phyloP scores from a whole-genome alignment of 2,888 invertebrate genomes.

The Euzophera pinguis region DNA sequence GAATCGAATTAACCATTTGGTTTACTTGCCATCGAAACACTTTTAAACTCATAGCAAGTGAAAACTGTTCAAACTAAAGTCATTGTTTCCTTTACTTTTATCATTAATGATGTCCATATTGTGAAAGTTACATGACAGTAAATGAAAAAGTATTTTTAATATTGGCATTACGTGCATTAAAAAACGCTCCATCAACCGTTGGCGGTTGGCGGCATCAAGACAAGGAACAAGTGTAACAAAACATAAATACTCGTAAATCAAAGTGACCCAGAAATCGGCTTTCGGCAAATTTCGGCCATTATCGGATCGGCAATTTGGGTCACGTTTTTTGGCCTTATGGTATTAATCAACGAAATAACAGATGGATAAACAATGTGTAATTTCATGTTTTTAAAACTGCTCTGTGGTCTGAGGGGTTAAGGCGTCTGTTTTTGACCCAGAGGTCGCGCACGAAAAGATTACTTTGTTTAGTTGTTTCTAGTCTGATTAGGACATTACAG shows the following conservation, averaged over 20 bases:
- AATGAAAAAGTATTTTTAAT: not conserved
- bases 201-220: not conserved
- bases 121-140: not conserved
- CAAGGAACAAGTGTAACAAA: conserved; percentile 11
- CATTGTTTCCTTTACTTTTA: too few relatives aligned
- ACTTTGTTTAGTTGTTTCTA: too few relatives aligned
- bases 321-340: conserved; percentile 38
- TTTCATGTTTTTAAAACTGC: too few relatives aligned
- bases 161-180: conserved; percentile 3
- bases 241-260: conserved; percentile 63
- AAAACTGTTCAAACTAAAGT: too few relatives aligned
- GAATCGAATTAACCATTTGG: too few relatives aligned
- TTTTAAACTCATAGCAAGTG: too few relatives aligned
- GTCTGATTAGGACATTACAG: too few relatives aligned
- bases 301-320: conserved; percentile 65
- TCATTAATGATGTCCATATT: not conserved
- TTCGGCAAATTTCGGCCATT: conserved; percentile 71
- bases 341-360: not conserved
- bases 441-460: too few relatives aligned
- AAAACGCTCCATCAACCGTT: conserved; percentile 2
- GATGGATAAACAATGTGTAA: not conserved
- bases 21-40: too few relatives aligned
- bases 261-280: conserved; percentile 66
- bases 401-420: too few relatives aligned
- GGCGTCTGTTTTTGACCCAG: too few relatives aligned